Evolutionary conservation across 2,888 invertebrate genomes (phyloP).

Genomic region (Nemurella pictetii): DNA sequence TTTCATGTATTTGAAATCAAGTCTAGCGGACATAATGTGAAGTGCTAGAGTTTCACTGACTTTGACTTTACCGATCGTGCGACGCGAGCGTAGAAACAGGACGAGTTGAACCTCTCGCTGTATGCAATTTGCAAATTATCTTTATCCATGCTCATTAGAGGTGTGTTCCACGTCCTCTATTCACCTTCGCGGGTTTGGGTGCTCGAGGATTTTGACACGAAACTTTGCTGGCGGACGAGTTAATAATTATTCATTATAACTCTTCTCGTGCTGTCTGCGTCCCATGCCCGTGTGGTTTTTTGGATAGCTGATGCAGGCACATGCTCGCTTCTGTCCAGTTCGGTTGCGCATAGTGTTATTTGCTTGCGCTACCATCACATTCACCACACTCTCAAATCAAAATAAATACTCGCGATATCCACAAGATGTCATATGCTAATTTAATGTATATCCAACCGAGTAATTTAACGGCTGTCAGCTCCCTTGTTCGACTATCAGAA

Average conservation of each 20-base stretch:
- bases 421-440: neutral
- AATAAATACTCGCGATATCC: neutral
- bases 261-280: neutral
- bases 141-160: conserved; percentile 24
- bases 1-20: too few species aligned
- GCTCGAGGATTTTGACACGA: conserved; percentile 11
- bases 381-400: neutral
- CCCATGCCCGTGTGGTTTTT: neutral
- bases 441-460: neutral
- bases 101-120: neutral
- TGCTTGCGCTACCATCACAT: too few species aligned
- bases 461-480: neutral
- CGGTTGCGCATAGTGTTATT: neutral
- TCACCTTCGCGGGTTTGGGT: neutral
- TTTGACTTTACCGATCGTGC: too few species aligned
- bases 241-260: conserved; percentile 4
- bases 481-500: neutral
- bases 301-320: neutral
- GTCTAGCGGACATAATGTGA: too few species aligned
- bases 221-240: neutral
- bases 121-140: conserved; percentile 19
- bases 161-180: conserved; percentile 18
- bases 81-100: neutral
- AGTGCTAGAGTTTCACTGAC: too few species aligned
- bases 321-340: neutral